Conservation (phyloP, 2,888 invertebrate species). For the Candidula unifasciata region DNA sequence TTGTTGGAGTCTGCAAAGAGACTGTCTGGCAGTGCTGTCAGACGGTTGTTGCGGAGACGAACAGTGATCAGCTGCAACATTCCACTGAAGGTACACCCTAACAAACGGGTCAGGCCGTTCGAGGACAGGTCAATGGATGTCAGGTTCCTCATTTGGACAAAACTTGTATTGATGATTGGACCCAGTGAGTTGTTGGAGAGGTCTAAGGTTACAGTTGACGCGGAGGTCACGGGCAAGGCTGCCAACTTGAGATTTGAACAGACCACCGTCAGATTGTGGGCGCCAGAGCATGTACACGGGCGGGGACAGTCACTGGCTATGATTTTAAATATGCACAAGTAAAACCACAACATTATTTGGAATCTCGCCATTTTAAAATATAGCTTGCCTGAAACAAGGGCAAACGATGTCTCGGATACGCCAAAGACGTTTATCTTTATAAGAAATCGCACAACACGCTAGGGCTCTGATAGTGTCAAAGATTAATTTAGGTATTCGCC, state of each 20-base stretch:
- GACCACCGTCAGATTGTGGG: slow-evolving; percentile 43
- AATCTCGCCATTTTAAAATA: neutral
- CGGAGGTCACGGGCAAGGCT: slow-evolving; percentile 50
- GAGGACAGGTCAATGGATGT: slow-evolving; percentile 56
- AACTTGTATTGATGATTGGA: slow-evolving; percentile 53
- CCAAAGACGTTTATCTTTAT: neutral
- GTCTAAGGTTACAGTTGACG: slow-evolving; percentile 50
- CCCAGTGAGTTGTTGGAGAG: slow-evolving; percentile 56
- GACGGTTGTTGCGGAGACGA: slow-evolving; percentile 58
- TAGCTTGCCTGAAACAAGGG: neutral
- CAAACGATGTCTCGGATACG: neutral
- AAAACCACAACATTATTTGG: neutral
- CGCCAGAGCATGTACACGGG: slow-evolving; percentile 50
- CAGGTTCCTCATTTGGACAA: slow-evolving; percentile 50
- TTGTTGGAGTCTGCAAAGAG: slow-evolving; percentile 59
- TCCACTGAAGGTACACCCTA: slow-evolving; percentile 54
- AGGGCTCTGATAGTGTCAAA: neutral
- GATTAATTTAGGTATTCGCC: too few relatives aligned
- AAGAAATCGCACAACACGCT: neutral
- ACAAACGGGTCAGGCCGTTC: slow-evolving; percentile 54
- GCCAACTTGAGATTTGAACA: slow-evolving; percentile 48
- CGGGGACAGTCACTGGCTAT: slow-evolving; percentile 46
- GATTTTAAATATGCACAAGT: neutral
- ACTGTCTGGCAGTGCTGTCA: slow-evolving; percentile 57
- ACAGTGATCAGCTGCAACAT: slow-evolving; percentile 54